A percentile compares a stretch with the other conserved stretches of the same genome.
phyloP scores from a whole-genome alignment of 2,113 vertebrate species.

The Spilogale gracilis region DNA sequence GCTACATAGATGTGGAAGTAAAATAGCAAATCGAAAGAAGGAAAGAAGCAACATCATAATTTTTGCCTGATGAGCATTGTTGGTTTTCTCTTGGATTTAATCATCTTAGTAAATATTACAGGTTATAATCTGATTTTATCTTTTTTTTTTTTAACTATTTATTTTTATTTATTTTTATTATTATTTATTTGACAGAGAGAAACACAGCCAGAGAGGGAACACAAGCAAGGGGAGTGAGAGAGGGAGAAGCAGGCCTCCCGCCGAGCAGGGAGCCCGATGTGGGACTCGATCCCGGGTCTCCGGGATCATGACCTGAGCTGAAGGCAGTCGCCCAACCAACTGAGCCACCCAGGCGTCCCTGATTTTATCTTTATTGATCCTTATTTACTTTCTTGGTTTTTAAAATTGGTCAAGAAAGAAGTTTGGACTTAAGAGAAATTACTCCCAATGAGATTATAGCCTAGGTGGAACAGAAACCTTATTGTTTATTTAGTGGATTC shows the following conservation, averaged over 20 bases:
- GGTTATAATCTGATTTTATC: constrained; percentile 42
- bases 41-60: constrained; percentile 15
- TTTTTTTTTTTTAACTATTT: too few species aligned
- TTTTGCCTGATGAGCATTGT: neutral
- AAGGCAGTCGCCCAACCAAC: too few species aligned
- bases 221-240: too few species aligned
- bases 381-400: constrained; percentile 43
- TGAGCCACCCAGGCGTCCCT: too few species aligned
- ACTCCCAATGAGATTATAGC: neutral
- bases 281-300: too few species aligned
- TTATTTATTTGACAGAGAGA: too few species aligned
- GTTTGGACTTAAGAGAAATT: neutral
- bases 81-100: constrained; percentile 12
- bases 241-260: too few species aligned
- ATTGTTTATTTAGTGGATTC: neutral
- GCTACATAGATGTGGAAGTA: neutral
- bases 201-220: too few species aligned
- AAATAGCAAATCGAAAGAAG: constrained; percentile 2
- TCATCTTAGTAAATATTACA: constrained; percentile 23
- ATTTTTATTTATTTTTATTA: too few species aligned
- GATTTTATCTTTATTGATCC: constrained; percentile 19
- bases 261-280: too few species aligned
- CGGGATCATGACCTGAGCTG: too few species aligned
- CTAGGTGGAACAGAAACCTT: neutral
- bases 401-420: constrained; percentile 17